Evolutionary conservation across 2,888 invertebrate genomes (phyloP), one percentile per base, ranked within the genome.

Genomic region (Chironomus tentans): DNA sequence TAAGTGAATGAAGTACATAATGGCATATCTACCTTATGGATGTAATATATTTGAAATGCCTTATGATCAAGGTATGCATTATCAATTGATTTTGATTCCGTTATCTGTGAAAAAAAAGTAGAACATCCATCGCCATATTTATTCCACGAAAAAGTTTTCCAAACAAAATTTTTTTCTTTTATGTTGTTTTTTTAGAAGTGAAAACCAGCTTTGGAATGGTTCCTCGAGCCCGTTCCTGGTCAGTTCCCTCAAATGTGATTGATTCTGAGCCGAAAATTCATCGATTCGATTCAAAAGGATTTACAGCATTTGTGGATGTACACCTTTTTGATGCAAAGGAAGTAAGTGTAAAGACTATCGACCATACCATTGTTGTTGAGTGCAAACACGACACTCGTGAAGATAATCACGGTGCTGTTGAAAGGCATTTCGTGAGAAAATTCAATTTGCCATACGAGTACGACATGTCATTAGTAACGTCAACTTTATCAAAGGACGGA

Each of bases 391-490:
- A 72, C 18, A 15, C 61, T 7, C 50, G 50, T 18, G 61, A 28
- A 2, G 72, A 72, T 62, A 28, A 18, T 18, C 72, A 72, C 61
- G 72, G 72, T 21, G 13, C 10, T 6, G 61, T 72, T 13, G 61
- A 72, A 18, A n/a, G 72, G 2, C 28, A 46, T 56, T 72, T 72
- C 72, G 72, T 72, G 38, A 61, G 72, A 61, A 72, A 72, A 22
- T 72, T 72, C 61, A 72, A 62, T 38, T 72, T 72, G 13, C 72
- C 72, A 12, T 38, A 10, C 10, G 61, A 72, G 12, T 72, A 46
- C 21, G 72, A 72, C 46, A 72, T 72, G 72, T 46, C 72, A 38
- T n/a, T 21, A 13, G 72, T 72, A 5, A 61, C 24, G 13, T 72
- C 72, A 12, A 62, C 61, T 0, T 28, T 72, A 21, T 62, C 72